Percentiles rank a stretch among this genome's conserved stretches.
phyloP scores from a whole-genome alignment of 2,888 invertebrate genomes.

The Sminthurides aquaticus region DNA sequence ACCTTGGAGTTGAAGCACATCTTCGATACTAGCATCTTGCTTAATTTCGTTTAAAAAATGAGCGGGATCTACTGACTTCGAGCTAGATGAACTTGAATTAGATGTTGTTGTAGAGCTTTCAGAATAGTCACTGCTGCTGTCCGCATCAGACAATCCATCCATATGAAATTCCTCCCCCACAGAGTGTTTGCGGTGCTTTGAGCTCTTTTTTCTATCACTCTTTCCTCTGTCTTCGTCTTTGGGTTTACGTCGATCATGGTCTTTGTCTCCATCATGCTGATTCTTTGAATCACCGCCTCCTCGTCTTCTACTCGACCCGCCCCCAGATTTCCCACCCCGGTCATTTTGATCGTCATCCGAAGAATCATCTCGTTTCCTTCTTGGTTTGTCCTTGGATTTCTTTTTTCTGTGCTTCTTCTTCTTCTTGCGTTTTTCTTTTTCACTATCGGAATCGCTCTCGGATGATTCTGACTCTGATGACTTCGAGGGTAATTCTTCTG shows the following conservation, averaged over 20 bases:
- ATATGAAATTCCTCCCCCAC: neutral
- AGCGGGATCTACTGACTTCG: neutral
- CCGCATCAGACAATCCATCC: neutral
- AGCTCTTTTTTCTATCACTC: constrained; percentile 20
- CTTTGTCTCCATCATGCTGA: constrained; percentile 14
- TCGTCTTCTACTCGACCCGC: neutral
- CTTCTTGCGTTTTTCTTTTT: constrained; percentile 15
- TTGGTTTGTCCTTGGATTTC: neutral
- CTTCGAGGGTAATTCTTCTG: constrained; percentile 15
- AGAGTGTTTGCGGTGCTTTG: constrained; percentile 8
- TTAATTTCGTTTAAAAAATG: neutral
- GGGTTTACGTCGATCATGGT: constrained; percentile 18
- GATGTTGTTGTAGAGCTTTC: neutral
- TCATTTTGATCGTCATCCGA: constrained; percentile 11
- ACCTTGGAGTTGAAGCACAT: neutral
- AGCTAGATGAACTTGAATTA: neutral
- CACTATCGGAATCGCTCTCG: constrained; percentile 11
- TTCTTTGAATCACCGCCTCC: neutral
- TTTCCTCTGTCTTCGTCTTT: constrained; percentile 17
- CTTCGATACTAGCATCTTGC: neutral
- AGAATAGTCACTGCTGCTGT: neutral
- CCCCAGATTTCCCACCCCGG: constrained; percentile 9
- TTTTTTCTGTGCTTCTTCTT: constrained; percentile 17
- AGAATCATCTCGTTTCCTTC: constrained; percentile 10
- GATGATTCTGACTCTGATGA: constrained; percentile 15